Evolutionary conservation across 2,797 vertebrate genomes (phyloP).

Genomic region (Myotis findleyi): DNA sequence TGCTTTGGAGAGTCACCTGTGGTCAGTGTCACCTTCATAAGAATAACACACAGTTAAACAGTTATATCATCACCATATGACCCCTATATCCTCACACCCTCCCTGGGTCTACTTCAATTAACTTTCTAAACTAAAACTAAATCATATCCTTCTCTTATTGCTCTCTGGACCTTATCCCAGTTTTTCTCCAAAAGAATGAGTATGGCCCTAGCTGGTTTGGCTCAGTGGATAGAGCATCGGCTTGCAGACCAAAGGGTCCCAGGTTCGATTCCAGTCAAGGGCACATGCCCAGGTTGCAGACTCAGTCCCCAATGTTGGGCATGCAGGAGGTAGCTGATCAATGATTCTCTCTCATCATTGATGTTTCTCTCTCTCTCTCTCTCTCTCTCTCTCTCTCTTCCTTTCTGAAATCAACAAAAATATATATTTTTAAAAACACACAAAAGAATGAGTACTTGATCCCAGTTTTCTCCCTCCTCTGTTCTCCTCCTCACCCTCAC

Average conservation of each 20-base stretch:
- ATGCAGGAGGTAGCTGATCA: too few relatives aligned
- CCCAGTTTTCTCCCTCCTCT: background rate
- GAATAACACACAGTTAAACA: slow-evolving; percentile 41
- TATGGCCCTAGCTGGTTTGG: too few relatives aligned
- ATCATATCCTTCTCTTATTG: background rate
- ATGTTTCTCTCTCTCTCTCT: too few relatives aligned
- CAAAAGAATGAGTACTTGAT: background rate
- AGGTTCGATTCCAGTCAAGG: too few relatives aligned
- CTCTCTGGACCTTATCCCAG: background rate
- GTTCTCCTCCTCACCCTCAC: background rate
- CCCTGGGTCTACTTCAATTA: background rate
- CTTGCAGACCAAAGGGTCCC: too few relatives aligned
- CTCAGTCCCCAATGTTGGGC: too few relatives aligned
- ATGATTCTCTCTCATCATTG: too few relatives aligned
- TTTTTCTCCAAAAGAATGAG: background rate
- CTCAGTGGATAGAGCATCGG: too few relatives aligned
- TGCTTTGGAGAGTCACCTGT: slow-evolving; percentile 35
- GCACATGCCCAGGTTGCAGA: too few relatives aligned
- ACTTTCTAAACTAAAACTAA: background rate
- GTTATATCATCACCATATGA: background rate
- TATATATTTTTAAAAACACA: too few relatives aligned
- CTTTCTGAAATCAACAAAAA: too few relatives aligned
- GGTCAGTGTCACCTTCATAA: slow-evolving; percentile 34
- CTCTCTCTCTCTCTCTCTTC: too few relatives aligned
- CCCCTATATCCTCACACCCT: background rate